Base-by-base conservation (phyloP, 2,888 invertebrate species). In the Drosophila robusta region DNA sequence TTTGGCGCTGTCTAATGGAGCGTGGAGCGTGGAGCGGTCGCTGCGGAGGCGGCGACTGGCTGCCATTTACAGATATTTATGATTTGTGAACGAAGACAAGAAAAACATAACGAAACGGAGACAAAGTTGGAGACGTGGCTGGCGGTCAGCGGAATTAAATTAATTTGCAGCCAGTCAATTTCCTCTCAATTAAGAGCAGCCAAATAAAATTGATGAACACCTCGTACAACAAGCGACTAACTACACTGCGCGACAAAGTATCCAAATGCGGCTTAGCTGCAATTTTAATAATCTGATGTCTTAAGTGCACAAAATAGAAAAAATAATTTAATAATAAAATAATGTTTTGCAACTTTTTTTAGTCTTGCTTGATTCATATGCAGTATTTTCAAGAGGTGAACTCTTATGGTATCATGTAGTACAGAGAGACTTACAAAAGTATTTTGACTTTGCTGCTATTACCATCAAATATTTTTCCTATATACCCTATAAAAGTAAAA, bases 51-150 rank as follows among this genome's bases (percentile, higher is more conserved):
- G 78, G 73, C 56, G 44, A 39, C 56, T 42, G 52, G 29, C 70
- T 70, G 64, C 89, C 90, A 83, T 89, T 88, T 89, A 88, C 71
- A 90, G 90, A 86, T 81, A 78, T 90, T 89, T 87, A 88, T 89
- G 89, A 89, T 84, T 88, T 88, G 87, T 79, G 89, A 86, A 75
- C 66, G 45, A 34, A 55, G 11, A 26, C 36, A 36, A 36, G 42
- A 22, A 36, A 36, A 41, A 62, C 34, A 60, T 29, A 62, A 47
- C 54, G 45, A 44, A 51, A 42, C 24, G 39, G 22, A 14, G 44
- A 44, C 44, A 34, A 54, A 44, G 34, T 44, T 42, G 14, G 52
- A 68, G 63, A 70, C 46, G 69, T 46, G 63, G 68, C 68, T 51
- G 62, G 32, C 54, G 70, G 77, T 67, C 70, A 68, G 55, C 68